Conservation (phyloP, 2,113 vertebrate species). For the Petrocephalus zakoni region DNA sequence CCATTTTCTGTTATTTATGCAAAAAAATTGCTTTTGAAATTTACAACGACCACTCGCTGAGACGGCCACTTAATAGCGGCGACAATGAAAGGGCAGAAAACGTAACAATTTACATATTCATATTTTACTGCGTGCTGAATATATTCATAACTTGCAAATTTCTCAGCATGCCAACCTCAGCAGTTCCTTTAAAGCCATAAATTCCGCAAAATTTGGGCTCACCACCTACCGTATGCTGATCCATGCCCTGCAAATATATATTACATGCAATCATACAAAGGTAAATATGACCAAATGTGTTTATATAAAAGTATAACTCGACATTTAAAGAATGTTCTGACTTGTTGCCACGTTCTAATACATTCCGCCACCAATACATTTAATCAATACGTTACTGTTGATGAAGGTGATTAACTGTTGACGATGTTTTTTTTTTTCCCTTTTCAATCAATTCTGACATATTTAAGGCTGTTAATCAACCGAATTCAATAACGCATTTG, state of each 20-base stretch:
- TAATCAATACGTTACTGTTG: neutral
- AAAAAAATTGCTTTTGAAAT: neutral
- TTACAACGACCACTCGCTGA: neutral
- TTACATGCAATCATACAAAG: neutral
- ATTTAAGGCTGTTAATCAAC: slow-evolving; percentile 1
- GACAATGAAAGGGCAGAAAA: neutral
- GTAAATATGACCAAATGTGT: neutral
- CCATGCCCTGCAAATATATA: neutral
- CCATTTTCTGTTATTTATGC: neutral
- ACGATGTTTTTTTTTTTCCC: neutral
- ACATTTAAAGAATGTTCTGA: neutral
- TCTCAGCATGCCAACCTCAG: neutral
- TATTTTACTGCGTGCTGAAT: slow-evolving; percentile 5
- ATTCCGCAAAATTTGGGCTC: neutral
- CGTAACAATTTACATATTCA: neutral
- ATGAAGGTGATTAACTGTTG: neutral
- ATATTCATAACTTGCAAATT: neutral
- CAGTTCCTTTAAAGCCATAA: neutral
- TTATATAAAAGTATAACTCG: neutral
- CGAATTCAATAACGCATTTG: neutral
- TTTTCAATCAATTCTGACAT: neutral
- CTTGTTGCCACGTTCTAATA: neutral
- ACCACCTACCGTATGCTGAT: neutral
- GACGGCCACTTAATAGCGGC: neutral
- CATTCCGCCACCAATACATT: neutral